Evolutionary conservation across 2,113 vertebrate genomes (phyloP).

Genomic region (Hydrolagus affinis): DNA sequence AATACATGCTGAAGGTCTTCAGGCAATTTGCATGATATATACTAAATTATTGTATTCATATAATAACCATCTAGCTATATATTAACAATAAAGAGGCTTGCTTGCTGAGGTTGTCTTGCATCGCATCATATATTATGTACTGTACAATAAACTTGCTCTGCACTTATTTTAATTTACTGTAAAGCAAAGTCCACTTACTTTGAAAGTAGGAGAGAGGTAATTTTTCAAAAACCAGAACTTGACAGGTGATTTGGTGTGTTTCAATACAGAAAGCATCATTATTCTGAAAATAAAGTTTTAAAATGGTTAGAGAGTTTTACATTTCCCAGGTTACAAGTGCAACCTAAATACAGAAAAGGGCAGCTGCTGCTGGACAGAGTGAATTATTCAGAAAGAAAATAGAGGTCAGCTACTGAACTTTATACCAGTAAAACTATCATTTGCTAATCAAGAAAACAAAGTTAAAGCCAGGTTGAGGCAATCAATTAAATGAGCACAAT

Average conservation of each 20-base stretch:
- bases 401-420: neutral
- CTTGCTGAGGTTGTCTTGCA: no score
- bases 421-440: neutral
- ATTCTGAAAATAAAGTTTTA: constrained; percentile 64
- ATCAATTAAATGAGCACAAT: neutral
- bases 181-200: constrained; percentile 57
- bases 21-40: no score
- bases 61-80: no score
- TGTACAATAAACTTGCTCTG: neutral
- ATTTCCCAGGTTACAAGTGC: neutral
- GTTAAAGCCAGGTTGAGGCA: neutral
- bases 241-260: constrained; percentile 81
- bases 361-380: neutral
- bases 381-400: neutral
- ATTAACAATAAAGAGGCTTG: no score
- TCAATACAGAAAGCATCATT: constrained; percentile 95
- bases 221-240: constrained; percentile 99
- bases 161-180: neutral
- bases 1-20: no score
- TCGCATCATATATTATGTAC: no score
- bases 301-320: neutral
- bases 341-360: neutral
- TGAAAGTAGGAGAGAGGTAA: constrained; percentile 93
- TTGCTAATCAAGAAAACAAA: neutral
- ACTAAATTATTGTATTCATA: no score